These are phyloP conservation scores for Caenorhabditis virilis DNA, from an alignment of 2,888 invertebrate species.

Conservation along the genomic window DNA sequence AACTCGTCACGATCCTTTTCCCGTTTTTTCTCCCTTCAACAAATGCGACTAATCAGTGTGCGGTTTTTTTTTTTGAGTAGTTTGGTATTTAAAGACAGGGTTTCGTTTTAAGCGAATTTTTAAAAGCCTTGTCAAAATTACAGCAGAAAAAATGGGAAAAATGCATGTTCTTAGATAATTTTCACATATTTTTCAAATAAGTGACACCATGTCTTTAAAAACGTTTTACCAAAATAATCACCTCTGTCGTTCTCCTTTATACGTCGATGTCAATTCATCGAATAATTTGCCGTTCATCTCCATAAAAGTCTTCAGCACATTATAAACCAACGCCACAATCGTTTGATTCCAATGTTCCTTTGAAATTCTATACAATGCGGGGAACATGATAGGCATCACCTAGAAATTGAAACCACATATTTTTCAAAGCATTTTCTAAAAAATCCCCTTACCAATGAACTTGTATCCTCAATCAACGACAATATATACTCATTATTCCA, in stretches of 20 bases:
- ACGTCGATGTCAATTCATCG: constrained; percentile 96
- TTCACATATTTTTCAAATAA: no score
- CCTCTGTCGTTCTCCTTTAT: constrained; percentile 99
- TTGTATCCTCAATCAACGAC: constrained; percentile 98
- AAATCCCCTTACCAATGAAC: constrained; percentile 74
- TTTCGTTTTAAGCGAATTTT: no score
- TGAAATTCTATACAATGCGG: constrained; percentile 89
- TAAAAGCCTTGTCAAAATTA: no score
- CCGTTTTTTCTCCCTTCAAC: constrained; percentile 86
- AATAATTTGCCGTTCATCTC: constrained; percentile 99
- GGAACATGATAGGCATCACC: constrained; percentile 99
- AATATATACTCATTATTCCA: constrained; percentile 99
- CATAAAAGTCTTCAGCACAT: constrained; percentile 99
- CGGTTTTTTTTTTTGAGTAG: no score
- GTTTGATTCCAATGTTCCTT: constrained; percentile 99
- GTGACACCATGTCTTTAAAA: no score
- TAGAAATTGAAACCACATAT: no score
- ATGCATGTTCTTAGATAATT: no score
- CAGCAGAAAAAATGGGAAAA: no score
- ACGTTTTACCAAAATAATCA: constrained; percentile 73
- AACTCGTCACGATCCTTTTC: constrained; percentile 95
- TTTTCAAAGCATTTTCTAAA: no score
- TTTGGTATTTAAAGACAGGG: no score
- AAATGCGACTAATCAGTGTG: no score
- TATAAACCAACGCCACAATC: constrained; percentile 97